Evolutionary conservation across 2,797 vertebrate species (phyloP), one percentile per base, ranked within the genome.

Genomic region (Myoxocephalus aenaeus): DNA sequence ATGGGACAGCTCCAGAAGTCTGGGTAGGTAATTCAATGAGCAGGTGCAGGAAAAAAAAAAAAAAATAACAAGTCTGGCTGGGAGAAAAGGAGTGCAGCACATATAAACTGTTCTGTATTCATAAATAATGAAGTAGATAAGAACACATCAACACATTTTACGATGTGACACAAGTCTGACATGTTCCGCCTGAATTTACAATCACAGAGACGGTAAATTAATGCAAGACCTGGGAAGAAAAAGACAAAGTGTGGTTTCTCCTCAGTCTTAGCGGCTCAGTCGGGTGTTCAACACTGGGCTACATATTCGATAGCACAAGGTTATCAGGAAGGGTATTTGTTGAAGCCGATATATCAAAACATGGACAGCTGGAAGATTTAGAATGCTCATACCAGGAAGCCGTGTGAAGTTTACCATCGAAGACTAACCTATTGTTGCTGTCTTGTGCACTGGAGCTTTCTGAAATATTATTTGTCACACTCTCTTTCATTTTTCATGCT

Each of bases 91-190:
- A 51, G 58, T 14, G 50, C 42, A 51, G 65, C 36, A 44, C 66
- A 59, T 9, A 73, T 63, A 57, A 71, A 54, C 53, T 70, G 36
- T 20, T 70, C 69, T 74, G 62, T 44, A 84, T 70, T 82, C 72
- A 80, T 76, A 81, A 75, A 88, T 80, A 76, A 86, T 73, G 61
- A 86, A 85, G 77, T 12, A 69, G 76, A 87, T 92, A 81, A 89
- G 81, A 73, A 77, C 38, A 72, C 73, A 85, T 85, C 78, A 86
- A 82, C 66, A 76, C 77, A n/a, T 73, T 89, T 92, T 86, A 85
- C 3, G 29, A 48, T 2, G 63, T 53, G 69, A 77, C 75, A 81
- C 80, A 75, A 91, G 87, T 25, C 73, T 77, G 83, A 85, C 79
- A 83, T 7, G 67, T 75, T 68, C 54, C 0, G 38, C 67, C 65